Conservation (phyloP, 64 coral and sea anemone species). For the Catalaphyllia jardinei region DNA sequence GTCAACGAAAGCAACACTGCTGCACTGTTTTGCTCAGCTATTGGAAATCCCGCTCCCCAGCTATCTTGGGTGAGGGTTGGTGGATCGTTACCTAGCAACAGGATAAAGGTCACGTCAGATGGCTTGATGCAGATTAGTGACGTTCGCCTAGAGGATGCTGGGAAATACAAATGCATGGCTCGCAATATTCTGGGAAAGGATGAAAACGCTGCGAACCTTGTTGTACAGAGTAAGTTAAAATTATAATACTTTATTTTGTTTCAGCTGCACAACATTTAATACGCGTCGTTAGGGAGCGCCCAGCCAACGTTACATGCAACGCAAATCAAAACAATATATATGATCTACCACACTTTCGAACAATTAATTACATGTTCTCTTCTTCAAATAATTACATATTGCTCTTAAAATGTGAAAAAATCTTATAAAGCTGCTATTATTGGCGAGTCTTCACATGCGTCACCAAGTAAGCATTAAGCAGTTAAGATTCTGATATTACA, state of each 20-base stretch:
- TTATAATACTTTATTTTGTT: not conserved
- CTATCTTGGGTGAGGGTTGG: not conserved
- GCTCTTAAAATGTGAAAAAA: no score
- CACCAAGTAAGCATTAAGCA: no score
- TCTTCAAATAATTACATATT: no score
- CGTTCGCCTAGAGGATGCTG: not conserved
- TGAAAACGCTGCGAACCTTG: not conserved
- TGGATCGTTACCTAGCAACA: not conserved
- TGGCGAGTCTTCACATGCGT: no score
- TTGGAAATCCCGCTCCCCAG: not conserved
- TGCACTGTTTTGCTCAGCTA: not conserved
- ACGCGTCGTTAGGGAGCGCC: no score
- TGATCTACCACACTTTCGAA: no score
- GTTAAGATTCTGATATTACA: no score
- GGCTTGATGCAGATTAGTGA: not conserved
- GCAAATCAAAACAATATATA: no score
- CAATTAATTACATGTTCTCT: no score
- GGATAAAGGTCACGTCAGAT: not conserved
- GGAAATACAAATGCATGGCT: not conserved
- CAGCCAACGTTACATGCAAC: no score
- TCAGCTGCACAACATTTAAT: no score
- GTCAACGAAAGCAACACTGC: slow-evolving; percentile 3
- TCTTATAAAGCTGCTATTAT: no score
- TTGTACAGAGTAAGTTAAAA: not conserved
- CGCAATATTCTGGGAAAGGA: not conserved